phyloP scores from a whole-genome alignment of 2,797 vertebrate species.

The Crenuchus spilurus region DNA sequence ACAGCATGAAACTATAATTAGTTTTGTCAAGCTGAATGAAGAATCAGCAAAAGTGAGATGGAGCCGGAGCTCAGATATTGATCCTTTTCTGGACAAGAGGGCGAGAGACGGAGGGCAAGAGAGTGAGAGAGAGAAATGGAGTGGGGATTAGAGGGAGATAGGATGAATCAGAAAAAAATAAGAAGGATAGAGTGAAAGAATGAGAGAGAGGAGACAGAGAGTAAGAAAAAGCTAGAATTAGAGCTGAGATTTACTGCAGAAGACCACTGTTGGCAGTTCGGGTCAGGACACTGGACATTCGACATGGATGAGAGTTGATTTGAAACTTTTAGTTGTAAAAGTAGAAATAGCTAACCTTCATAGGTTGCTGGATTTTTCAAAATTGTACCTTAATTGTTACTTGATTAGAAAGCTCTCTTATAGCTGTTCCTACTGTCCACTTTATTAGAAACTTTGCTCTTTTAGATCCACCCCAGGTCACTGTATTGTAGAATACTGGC shows the following conservation, averaged over 20 bases:
- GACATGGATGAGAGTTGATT: neutral
- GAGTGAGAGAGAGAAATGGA: neutral
- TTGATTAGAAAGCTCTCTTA: no score
- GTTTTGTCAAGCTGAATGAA: slow-evolving; percentile 56
- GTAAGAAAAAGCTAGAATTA: neutral
- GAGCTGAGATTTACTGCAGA: neutral
- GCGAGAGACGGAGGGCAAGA: neutral
- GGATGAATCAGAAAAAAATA: slow-evolving; percentile 34
- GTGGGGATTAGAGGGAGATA: slow-evolving; percentile 32
- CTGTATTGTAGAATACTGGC: no score
- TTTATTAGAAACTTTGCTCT: no score
- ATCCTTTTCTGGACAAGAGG: slow-evolving; percentile 18
- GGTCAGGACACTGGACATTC: neutral
- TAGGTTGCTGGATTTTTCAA: no score
- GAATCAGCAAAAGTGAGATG: slow-evolving; percentile 44
- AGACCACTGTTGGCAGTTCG: neutral
- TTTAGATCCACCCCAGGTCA: no score
- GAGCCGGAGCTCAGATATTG: slow-evolving; percentile 36
- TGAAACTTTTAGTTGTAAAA: neutral
- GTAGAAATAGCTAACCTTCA: no score
- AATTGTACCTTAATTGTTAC: no score
- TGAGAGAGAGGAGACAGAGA: neutral
- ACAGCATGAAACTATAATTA: slow-evolving; percentile 54
- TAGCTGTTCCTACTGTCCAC: no score
- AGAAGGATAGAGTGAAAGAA: slow-evolving; percentile 22